Evolutionary conservation across 2,797 vertebrate species (phyloP), one percentile per base, ranked within the genome.

Genomic region (Phaenicophaeus curvirostris): DNA sequence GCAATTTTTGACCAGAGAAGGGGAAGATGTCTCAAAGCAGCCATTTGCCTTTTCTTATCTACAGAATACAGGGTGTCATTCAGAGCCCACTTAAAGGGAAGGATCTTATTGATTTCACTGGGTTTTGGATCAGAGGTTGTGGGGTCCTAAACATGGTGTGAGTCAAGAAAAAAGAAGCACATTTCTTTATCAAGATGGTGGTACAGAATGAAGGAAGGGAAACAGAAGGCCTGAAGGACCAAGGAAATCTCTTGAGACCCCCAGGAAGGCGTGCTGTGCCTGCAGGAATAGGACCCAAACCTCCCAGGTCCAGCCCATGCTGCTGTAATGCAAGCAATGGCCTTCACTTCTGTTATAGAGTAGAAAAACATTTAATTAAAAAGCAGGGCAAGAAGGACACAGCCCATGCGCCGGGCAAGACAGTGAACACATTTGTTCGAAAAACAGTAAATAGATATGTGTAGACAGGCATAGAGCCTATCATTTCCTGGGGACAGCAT

Each of bases 271-370:
- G 30, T 90, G 31, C 8, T 67, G 63, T 1, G 6, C 42, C 35
- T 39, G 58, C 37, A 58, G 57, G 13, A 90, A 69, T 8, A 21
- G 24, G 53, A 51, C 21, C 5, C 27, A 79, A 67, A 79, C 11
- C 23, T 75, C 42, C 16, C 19, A 67, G 20, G 8, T 67, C 23
- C 27, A 35, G 58, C 27, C 55, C 21, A 3, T 9, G n/a, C 15
- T 46, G 19, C 35, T 2, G 1, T 35, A 75, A 73, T 0, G 3
- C 0, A 3, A 84, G 17, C 19, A 51, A 50, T 1, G 0, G 53
- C 41, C 51, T 81, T 85, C 39, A 9, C 5, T 66, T 73, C 71
- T 58, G 84, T 20, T 35, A 25, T 4, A 8, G 51, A 25, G 41
- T 12, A 89, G 48, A 73, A 76, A 85, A 95, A 14, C 5, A 1